These are phyloP conservation scores for Holothuria leucospilota DNA, from an alignment of 53 echinoderm and acorn worm species.

Conservation along the genomic window DNA sequence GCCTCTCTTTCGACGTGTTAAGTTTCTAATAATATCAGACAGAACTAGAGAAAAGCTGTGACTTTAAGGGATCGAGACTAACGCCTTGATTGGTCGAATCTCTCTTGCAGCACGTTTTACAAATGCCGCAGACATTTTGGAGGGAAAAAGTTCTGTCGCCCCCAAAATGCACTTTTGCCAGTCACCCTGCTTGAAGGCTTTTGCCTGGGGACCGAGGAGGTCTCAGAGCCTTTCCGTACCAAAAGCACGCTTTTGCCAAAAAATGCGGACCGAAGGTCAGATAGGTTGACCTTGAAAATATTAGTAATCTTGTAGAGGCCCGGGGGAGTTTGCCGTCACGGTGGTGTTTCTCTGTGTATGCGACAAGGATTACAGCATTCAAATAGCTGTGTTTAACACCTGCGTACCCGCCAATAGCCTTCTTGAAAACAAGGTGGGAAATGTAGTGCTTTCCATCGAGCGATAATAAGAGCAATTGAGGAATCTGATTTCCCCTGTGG, in stretches of 20 bases:
- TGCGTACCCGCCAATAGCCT: too few species aligned
- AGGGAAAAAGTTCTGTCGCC: constrained; percentile 46
- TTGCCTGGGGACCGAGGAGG: constrained; percentile 34
- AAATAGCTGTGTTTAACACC: background rate
- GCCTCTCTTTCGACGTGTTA: too few species aligned
- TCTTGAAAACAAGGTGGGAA: background rate
- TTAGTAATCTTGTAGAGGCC: constrained; percentile 33
- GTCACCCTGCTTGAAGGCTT: background rate
- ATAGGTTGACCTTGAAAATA: constrained; percentile 45
- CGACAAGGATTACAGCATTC: constrained; percentile 36
- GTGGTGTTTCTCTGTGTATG: constrained; percentile 24
- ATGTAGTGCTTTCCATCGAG: background rate
- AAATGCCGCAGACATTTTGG: constrained; percentile 19
- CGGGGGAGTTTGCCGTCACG: constrained; percentile 20
- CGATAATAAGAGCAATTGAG: constrained; percentile 1
- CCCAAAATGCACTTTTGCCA: constrained; percentile 39
- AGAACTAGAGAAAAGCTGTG: background rate
- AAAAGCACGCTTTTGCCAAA: constrained; percentile 29
- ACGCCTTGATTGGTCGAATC: constrained; percentile 21
- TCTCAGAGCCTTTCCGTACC: constrained; percentile 4
- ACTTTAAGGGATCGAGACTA: constrained; percentile 39
- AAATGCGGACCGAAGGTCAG: constrained; percentile 44
- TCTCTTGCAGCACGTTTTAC: constrained; percentile 5
- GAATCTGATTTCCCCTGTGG: constrained; percentile 40
- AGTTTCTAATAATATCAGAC: background rate